Evolutionary conservation across 2,888 invertebrate genomes (phyloP).

Genomic region (Holacanthella duospinosa): DNA sequence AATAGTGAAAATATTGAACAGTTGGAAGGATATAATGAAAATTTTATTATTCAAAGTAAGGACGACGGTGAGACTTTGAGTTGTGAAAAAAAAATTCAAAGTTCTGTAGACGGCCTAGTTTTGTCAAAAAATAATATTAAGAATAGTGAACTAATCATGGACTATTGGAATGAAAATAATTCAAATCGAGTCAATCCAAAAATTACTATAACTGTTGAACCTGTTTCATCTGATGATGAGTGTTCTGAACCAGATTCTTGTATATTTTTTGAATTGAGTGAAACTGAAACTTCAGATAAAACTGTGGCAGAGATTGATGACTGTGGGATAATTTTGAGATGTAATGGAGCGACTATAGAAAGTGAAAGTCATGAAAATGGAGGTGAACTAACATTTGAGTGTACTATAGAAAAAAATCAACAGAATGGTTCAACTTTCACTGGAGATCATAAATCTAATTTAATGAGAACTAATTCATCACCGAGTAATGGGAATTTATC

Average conservation of each 20-base stretch:
- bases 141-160: not conserved
- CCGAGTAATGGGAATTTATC: slow-evolving; percentile 32
- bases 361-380: not conserved
- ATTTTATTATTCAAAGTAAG: not conserved
- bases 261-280: slow-evolving; percentile 28
- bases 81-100: too few relatives aligned
- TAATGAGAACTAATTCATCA: slow-evolving; percentile 25
- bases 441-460: slow-evolving; percentile 20
- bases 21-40: not conserved
- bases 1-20: not conserved
- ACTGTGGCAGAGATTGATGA: slow-evolving; percentile 27
- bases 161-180: not conserved
- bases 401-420: not conserved
- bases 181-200: slow-evolving; percentile 20
- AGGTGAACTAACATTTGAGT: not conserved
- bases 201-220: slow-evolving; percentile 34
- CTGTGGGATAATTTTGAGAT: not conserved
- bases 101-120: too few relatives aligned
- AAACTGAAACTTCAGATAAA: slow-evolving; percentile 30
- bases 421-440: slow-evolving; percentile 6
- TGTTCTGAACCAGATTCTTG: slow-evolving; percentile 25
- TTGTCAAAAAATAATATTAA: too few relatives aligned
- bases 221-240: slow-evolving; percentile 28
- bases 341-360: not conserved
- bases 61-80: not conserved